Evolutionary conservation across 2,888 invertebrate species (phyloP), one percentile per base, ranked within the genome.

Genomic region (Dasysyrphus albostriatus): DNA sequence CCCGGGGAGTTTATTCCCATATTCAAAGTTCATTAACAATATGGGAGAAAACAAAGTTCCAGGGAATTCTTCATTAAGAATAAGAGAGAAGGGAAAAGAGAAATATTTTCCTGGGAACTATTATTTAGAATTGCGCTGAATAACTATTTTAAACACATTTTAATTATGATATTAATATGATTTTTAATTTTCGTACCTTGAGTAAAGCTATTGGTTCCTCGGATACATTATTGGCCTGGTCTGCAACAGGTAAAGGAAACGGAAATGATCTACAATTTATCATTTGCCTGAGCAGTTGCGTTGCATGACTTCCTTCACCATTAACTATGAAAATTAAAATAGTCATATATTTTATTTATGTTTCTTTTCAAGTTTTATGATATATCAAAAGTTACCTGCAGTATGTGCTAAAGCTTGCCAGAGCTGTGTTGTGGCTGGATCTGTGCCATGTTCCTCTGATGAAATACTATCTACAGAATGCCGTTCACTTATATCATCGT

Each of bases 221-320:
- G 88, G 90, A 89, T 88, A 90, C 89, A 88, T 90, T 90, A 89
- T 90, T 90, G 61, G 89, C 88, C 83, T 91, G 89, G 79, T 92
- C 91, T 61, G 93, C 90, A 19, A 95, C 94, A 0, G 92, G 88
- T 89, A 95, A 94, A 32, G 96, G 95, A 93, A 95, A 95, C 61
- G 95, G 95, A 88, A 96, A 94, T 90, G 96, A 95, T 89, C 96
- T 94, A 92, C 96, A 96, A 91, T 95, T 96, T 90, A 97, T 96
- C 90, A 97, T 93, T 90, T 96, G 95, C 89, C 96, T 93, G 34
- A 97, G 93, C 54, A 97, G 92, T 91, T 96, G 96, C 78, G 96
- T 96, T 54, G 96, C 96, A 91, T 96, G 96, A 29, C 95, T 96
- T 76, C 94, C 94, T 75, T 91, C 91, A 69, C 91, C 91, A 63